Base-by-base conservation (phyloP, 2,113 vertebrate genomes). In the Microcebus tavaratra region DNA sequence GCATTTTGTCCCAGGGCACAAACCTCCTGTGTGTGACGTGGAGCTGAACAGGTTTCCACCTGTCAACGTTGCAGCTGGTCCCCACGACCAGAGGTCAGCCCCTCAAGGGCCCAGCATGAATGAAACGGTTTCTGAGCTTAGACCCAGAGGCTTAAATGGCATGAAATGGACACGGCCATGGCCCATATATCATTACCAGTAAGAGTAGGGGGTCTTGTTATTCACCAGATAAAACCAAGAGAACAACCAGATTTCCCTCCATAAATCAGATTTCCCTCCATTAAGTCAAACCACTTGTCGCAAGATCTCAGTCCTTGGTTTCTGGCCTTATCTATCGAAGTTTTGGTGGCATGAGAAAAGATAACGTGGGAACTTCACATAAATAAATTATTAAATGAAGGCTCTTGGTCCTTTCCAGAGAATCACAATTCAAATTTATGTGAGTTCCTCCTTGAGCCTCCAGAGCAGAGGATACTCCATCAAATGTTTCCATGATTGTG, bases 321-420 rank as follows among this genome's bases (percentile, higher is more conserved):
- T 90, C 81, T 79, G 88, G 73, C 50, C 27, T 34, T 57, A 34
- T 36, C 18, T 59, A 10, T 80, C 34, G 6, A 31, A 17, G n/a
- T 80, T 78, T 61, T 67, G 55, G 84, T 68, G 88, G n/a, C 65
- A 87, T 3, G 25, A 83, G 45, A 67, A 92, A 88, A 67, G 29
- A 86, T 0, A 6, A n/a, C 61, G 80, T 68, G 63, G 11, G 80
- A 45, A 57, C 23, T 34, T 70, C 14, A 34, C 11, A 53, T 76
- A 29, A 89, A 73, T 79, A 29, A 86, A 5, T 78, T 72, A 67
- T 81, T 53, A 39, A 91, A n/a, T 86, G 34, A 85, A 36, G 53
- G 5, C 34, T 59, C 80, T 82, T 25, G 20, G 59, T 27, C 75
- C 13, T 79, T 68, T 11, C 39, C 31, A 68, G 55, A 88, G 55